Conservation (phyloP, 2,888 invertebrate genomes). For the Macaria notata region DNA sequence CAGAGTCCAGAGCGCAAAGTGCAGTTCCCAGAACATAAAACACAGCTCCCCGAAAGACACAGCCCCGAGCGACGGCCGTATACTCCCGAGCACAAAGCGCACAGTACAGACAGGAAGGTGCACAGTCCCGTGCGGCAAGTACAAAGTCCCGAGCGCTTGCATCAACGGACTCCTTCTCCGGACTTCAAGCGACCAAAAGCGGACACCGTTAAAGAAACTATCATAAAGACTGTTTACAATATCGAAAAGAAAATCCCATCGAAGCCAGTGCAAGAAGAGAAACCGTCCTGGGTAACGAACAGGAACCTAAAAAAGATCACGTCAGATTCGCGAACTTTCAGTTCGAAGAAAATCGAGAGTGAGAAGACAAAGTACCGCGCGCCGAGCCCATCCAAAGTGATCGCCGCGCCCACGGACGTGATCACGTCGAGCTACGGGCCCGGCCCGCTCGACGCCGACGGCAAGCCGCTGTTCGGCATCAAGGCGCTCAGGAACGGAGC, state of each 20-base stretch:
- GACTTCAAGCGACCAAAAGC: slow-evolving; percentile 53
- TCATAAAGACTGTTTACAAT: slow-evolving; percentile 59
- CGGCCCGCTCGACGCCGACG: slow-evolving; percentile 91
- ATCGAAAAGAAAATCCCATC: slow-evolving; percentile 55
- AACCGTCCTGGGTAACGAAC: slow-evolving; percentile 84
- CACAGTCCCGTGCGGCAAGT: background rate
- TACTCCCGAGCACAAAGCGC: slow-evolving; percentile 35
- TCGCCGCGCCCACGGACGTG: slow-evolving; percentile 81
- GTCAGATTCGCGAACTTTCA: slow-evolving; percentile 64
- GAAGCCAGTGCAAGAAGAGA: slow-evolving; percentile 73
- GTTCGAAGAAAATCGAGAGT: slow-evolving; percentile 62
- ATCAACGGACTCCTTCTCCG: slow-evolving; percentile 60
- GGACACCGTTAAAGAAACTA: slow-evolving; percentile 55
- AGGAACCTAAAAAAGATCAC: slow-evolving; percentile 82
- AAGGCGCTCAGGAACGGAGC: slow-evolving; percentile 85
- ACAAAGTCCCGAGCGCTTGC: slow-evolving; percentile 39
- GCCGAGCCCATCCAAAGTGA: slow-evolving; percentile 63
- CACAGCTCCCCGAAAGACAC: slow-evolving; percentile 32
- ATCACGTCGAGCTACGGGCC: slow-evolving; percentile 92
- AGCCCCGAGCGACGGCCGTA: slow-evolving; percentile 37
- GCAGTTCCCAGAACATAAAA: slow-evolving; percentile 39
- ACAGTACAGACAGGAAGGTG: slow-evolving; percentile 36
- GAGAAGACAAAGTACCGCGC: slow-evolving; percentile 69
- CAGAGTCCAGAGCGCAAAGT: slow-evolving; percentile 44
- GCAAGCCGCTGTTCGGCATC: slow-evolving; percentile 90